Base-by-base conservation (phyloP, 2,113 vertebrate species). In the Agapornis roseicollis region DNA sequence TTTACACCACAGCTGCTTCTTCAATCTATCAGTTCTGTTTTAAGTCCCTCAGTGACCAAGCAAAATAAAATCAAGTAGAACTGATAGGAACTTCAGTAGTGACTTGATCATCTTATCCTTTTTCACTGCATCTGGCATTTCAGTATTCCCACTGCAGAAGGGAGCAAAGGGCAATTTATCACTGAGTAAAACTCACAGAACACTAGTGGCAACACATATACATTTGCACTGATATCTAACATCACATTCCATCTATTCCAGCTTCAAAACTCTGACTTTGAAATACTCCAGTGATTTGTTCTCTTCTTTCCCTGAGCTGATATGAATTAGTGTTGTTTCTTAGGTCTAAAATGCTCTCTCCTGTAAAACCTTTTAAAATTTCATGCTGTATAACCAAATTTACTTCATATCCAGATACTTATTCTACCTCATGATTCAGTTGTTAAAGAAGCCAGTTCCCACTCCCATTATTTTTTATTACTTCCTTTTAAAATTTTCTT, bases 211-310 rank as follows among this genome's bases (percentile, higher is more conserved):
- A 76, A 76, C 88, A 90, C 80, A 85, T 27, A 58, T 14, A 61
- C 86, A 94, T 94, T 95, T 90, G 52, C 76, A 90, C 71, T 5
- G 28, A 88, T 96, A 89, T 85, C 71, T 24, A 89, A 81, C 52
- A 79, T 84, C 90, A 93, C 70, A 89, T 60, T 64, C 60, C 4
- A 88, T 86, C 85, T 83, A 39, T 29, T 91, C 76, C 64, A 80
- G 68, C 85, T 84, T 86, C 68, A 88, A 84, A 93, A 86, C 71
- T 81, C 89, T 84, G 85, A 78, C 64, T 90, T 73, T 1, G 71
- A 80, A 85, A 83, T 47, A 68, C 60, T 55, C 29, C 1, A 29
- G 65, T 33, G 82, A 90, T 73, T 91, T 90, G 20, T 68, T 71
- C 55, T 94, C 49, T 39, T 63, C 1, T 80, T 95, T 96, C 74